Evolutionary conservation across 2,797 vertebrate species (phyloP), one percentile per base, ranked within the genome.

Genomic region (Pipistrellus pipistrellus): DNA sequence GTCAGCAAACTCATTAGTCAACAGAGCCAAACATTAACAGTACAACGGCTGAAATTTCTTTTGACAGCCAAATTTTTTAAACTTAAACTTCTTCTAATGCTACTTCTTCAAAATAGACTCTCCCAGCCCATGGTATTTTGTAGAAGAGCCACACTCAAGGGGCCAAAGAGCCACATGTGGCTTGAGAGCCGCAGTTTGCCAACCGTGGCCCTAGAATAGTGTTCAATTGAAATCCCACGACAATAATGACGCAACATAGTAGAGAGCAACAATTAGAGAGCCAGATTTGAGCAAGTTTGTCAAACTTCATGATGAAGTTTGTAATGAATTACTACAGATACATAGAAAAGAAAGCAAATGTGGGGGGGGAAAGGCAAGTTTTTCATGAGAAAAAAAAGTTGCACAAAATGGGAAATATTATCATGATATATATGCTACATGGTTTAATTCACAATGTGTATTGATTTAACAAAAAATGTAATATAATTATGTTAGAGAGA

Each of bases 341-440:
- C 3, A 38, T 0, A 96, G 23, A 88, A 93, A 90, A 85, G 23
- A 46, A 94, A 73, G 71, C 17, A 95, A 87, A 89, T 6, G 15
- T 77, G n/a, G 25, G 14, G 13, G 3, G 2, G 38, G 66, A 48
- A 82, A 46, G 8, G n/a, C 90, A 93, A 68, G 38, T 87, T 51
- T 41, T 73, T 9, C 51, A 81, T 14, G 57, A 41, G 35, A 48
- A 48, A 78, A 73, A 88, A 72, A 84, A 25, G 20, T 4, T 66
- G 8, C 25, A 46, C 72, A 87, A 73, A 83, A 88, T 71, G 68
- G 27, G n/a, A 84, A 83, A 10, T 46, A 66, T 57, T 51, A 71
- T 41, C 48, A 68, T 3, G n/a, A 6, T 78, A 73, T 30, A 57
- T 38, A 73, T 6, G 25, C 38, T 68, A 53, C 2, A 66, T 17